A percentile compares a stretch with the other conserved stretches of the same genome.
Conservation (phyloP, 2,888 invertebrate species). For the Molorchus minor region DNA sequence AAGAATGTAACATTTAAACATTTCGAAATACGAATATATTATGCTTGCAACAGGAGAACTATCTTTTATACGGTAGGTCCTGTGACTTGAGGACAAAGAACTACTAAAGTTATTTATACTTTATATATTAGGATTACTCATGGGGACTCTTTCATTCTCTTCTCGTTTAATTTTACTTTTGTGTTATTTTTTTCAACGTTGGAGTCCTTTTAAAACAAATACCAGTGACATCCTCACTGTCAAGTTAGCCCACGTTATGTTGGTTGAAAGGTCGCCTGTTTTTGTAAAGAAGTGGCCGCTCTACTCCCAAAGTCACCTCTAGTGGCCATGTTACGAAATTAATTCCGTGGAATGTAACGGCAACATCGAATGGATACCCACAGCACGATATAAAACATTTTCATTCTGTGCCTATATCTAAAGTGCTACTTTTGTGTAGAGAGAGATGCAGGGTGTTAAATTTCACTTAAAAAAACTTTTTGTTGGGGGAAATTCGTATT, state of each 20-base stretch:
- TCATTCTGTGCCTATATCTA: background rate
- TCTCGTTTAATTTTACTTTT: conserved; percentile 44
- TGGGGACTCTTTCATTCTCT: conserved; percentile 30
- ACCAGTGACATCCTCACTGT: conserved; percentile 53
- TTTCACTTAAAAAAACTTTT: too few species aligned
- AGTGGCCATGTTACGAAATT: conserved; percentile 48
- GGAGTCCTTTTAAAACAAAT: conserved; percentile 52
- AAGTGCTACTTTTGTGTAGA: too few species aligned
- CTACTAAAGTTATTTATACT: conserved; percentile 24
- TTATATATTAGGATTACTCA: conserved; percentile 36
- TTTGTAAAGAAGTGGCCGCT: conserved; percentile 48
- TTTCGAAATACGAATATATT: too few species aligned
- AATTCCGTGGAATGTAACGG: conserved; percentile 26
- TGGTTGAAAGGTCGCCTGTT: conserved; percentile 49
- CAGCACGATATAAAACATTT: conserved; percentile 4
- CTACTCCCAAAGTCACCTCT: conserved; percentile 46
- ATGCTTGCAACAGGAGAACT: too few species aligned
- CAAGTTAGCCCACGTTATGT: conserved; percentile 52
- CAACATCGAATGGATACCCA: conserved; percentile 9
- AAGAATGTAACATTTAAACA: too few species aligned
- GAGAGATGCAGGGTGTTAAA: too few species aligned
- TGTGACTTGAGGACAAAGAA: conserved; percentile 10
- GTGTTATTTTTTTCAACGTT: conserved; percentile 50
- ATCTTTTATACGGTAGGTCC: background rate
- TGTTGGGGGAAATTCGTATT: too few species aligned